These are phyloP conservation scores for Cryptocheilus praepositus DNA, from an alignment of 2,888 invertebrate genomes.

Conservation along the genomic window DNA sequence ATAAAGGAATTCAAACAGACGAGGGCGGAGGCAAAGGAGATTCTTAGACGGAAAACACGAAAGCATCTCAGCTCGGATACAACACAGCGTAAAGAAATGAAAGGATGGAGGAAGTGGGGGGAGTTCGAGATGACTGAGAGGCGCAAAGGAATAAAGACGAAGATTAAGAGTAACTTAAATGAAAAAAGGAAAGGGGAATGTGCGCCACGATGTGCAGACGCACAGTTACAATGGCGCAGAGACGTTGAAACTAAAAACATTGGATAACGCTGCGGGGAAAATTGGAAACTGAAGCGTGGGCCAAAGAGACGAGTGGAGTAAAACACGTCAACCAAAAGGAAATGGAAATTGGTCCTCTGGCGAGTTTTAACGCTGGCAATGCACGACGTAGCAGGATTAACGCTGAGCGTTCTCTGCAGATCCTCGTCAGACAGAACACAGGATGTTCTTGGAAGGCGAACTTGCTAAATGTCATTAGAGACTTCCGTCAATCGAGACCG, in stretches of 20 bases:
- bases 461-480: constrained; percentile 27
- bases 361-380: no score
- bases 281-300: not conserved
- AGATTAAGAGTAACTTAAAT: constrained; percentile 3
- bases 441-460: constrained; percentile 12
- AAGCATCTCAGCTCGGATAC: no score
- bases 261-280: not conserved
- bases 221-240: not conserved
- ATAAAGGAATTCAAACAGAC: no score
- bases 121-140: constrained; percentile 5
- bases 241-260: not conserved
- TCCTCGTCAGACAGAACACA: constrained; percentile 23
- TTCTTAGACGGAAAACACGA: no score
- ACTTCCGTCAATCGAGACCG: constrained; percentile 31
- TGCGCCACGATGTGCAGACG: not conserved
- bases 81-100: no score
- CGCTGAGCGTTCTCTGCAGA: constrained; percentile 3
- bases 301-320: not conserved
- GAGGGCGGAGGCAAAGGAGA: no score
- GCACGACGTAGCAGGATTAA: no score
- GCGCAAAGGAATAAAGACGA: not conserved
- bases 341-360: not conserved
- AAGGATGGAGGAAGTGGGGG: not conserved
- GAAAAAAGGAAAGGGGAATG: not conserved
- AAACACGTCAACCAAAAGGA: no score